Percentiles rank a stretch among this genome's conserved stretches.
Conservation (phyloP, 2,113 vertebrate species). For the Microtus ochrogaster region DNA sequence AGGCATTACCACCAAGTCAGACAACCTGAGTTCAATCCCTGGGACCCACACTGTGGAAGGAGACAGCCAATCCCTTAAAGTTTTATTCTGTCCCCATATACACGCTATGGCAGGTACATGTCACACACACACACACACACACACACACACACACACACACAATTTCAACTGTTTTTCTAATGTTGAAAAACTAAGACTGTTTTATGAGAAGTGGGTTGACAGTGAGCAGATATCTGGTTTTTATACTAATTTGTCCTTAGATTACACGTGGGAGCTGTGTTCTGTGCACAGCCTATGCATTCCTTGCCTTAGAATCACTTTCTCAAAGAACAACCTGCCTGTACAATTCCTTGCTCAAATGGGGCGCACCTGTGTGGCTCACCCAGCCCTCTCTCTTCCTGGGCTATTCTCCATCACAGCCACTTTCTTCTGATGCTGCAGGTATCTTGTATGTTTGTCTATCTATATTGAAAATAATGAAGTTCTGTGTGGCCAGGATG, state of each 20-base stretch:
- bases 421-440: neutral
- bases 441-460: neutral
- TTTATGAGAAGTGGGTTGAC: neutral
- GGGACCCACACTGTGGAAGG: neutral
- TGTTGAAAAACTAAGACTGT: neutral
- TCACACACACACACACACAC: neutral
- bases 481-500: neutral
- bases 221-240: neutral
- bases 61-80: neutral
- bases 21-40: neutral
- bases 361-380: neutral
- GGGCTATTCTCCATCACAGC: neutral
- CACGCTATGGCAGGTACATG: too few species aligned
- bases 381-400: neutral
- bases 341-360: neutral
- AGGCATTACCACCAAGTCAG: neutral
- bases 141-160: neutral
- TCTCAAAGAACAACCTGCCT: neutral
- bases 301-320: neutral
- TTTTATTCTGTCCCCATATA: neutral
- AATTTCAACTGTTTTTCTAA: neutral
- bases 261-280: neutral
- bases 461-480: neutral
- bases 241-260: neutral
- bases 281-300: neutral